Evolutionary conservation across 2,888 invertebrate species (phyloP), one percentile per base, ranked within the genome.

Genomic region (Philopedon plagiatum): DNA sequence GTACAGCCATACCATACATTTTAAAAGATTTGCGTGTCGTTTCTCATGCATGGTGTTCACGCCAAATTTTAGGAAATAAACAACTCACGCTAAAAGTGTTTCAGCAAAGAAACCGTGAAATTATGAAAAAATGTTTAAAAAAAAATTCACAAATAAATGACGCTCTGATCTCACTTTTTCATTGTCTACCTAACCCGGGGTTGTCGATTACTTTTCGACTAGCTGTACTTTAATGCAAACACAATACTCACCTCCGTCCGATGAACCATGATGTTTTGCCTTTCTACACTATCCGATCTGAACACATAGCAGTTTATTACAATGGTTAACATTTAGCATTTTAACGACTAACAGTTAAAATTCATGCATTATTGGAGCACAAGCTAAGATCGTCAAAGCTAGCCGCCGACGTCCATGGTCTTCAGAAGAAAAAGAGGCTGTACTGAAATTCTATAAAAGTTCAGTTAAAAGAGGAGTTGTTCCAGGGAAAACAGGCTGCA

Each of bases 391-490:
- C 26, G 13, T 23, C 34, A 46, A 46, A 46, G 15, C 23, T 9
- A 51, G 51, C 29, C 13, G n/a, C 51, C 51, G 51, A 51, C 51
- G 51, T 18, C 51, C 51, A 4, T 68, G 68, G 56, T 49, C 68
- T 0, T 21, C 29, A 37, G 68, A 68, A 23, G 56, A 68, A 61
- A 68, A 61, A 21, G 26, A 34, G 51, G 32, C 34, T 26, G 18
- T 68, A 11, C 39, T 68, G 7, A 68, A 61, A 51, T 32, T 60
- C 34, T 61, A 61, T 46, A 61, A 37, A 29, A 8, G 23, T 23
- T 37, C 26, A 9, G 41, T 68, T 54, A 54, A 61, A 23, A 13
- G 18, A 37, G 68, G 68, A 8, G 23, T 1, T 49, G 60, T 68
- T 34, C 54, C 61, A 26, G 61, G 61, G 26, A 61, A 61, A 61